Base-by-base conservation (phyloP, 2,797 vertebrate genomes). In the Melanotaenia boesemani region DNA sequence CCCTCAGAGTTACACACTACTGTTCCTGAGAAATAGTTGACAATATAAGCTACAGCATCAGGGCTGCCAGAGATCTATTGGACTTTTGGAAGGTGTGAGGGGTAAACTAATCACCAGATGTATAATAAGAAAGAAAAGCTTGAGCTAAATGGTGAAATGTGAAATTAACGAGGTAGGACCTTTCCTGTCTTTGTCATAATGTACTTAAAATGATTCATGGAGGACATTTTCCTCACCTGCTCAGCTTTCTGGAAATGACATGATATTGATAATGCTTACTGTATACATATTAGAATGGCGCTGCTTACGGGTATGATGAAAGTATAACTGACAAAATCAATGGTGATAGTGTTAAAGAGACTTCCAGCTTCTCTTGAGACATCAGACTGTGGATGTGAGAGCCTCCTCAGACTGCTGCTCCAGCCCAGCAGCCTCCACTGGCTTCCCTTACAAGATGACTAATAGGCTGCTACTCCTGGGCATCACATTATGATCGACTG, bases 291-390 rank as follows among this genome's bases (percentile, higher is more conserved):
- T 81, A 71, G 59, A 62, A 77, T 81, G 73, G 41, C 76, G 44
- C 69, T 81, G 75, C 83, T 87, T 85, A 88, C 74, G 36, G 82
- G 81, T 71, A 90, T 86, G 75, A 87, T 70, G 62, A 80, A 76
- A 77, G 72, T 65, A 88, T 86, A 79, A 73, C 71, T 83, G 78
- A 86, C 73, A 73, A 70, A 86, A 88, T 92, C 89, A 86, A 91
- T 91, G 79, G 61, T 85, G 84, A 90, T 87, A 56, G 59, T 79
- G 76, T 89, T 88, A 88, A 85, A 67, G 52, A 79, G 65, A 80
- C 80, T 78, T 88, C 77, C 71, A 73, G 82, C 73, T 81, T 77
- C 79, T 72, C 73, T 67, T 86, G 82, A 87, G 72, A 80, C 77
- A 26, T 72, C 79, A 75, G 69, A 77, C 65, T 46, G 66, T 76